These are phyloP conservation scores for Pseudomyrmex cubaensis DNA, from an alignment of 1,140 invertebrate genomes.

Conservation along the genomic window DNA sequence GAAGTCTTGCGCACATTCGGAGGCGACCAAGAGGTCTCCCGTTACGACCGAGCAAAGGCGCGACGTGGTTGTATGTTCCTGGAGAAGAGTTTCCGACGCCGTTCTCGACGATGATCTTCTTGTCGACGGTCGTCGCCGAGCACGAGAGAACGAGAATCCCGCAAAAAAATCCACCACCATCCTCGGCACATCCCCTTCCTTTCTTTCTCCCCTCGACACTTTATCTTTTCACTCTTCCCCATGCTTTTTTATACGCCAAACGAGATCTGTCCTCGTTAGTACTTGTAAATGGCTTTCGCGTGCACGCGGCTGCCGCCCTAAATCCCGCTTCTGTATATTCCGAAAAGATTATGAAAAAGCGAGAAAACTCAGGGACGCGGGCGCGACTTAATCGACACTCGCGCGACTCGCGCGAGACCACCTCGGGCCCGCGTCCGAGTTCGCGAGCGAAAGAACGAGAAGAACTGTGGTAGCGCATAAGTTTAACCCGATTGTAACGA, in stretches of 20 bases:
- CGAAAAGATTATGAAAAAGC: constrained; percentile 30
- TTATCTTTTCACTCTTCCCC: background rate
- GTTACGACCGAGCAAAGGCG: constrained; percentile 6
- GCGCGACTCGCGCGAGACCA: background rate
- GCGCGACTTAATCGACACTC: constrained; percentile 32
- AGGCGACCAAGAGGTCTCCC: background rate
- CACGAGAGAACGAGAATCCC: constrained; percentile 4
- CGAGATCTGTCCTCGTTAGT: constrained; percentile 58
- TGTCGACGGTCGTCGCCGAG: background rate
- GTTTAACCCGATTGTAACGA: constrained; percentile 68
- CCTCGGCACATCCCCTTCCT: background rate
- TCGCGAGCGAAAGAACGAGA: constrained; percentile 34
- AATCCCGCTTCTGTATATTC: constrained; percentile 60
- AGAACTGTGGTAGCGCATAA: constrained; percentile 70
- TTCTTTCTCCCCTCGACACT: background rate
- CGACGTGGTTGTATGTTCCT: constrained; percentile 57
- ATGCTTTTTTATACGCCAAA: constrained; percentile 58
- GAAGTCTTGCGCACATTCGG: constrained; percentile 36
- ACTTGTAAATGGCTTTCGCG: constrained; percentile 62
- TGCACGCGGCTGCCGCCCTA: constrained; percentile 29
- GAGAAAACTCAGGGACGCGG: background rate
- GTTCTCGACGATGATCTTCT: background rate
- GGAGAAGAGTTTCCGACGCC: constrained; percentile 43
- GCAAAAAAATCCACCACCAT: constrained; percentile 27
- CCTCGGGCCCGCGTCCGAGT: background rate